Evolutionary conservation across 2,888 invertebrate species (phyloP), one percentile per base, ranked within the genome.

Genomic region (Limenitis camilla): DNA sequence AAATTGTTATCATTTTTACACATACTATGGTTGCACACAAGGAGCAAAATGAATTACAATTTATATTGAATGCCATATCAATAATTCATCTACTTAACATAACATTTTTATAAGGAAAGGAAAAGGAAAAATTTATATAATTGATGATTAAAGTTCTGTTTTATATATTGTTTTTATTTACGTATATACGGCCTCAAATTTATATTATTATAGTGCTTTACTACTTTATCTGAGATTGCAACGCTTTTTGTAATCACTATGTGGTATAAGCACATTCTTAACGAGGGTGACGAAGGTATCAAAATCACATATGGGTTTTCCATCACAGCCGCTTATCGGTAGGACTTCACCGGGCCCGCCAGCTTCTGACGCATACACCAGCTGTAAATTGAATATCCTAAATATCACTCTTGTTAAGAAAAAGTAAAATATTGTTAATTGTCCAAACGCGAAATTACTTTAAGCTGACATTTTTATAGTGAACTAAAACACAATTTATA

Each of bases 271-370:
- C 6, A 71, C 55, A 27, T 78, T 73, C 58, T 75, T 66, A 11
- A 77, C 78, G 9, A 90, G 69, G 5, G 61, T 56, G 4, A 80
- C 59, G 60, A 90, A 90, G 44, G 71, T 76, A 9, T 86, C 76
- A 43, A 88, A 80, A 39, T 88, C 84, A 61, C 90, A 91, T 6
- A 85, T 63, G 2, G 64, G 53, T 1, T 64, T 61, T n/a, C 66
- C 75, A 0, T 78, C 78, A 61, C 90, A 90, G 6, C 83, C 85
- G 0, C 77, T 75, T 31, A 91, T 71, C 0, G 71, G 69, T 35
- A 90, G 66, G 0, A 76, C 58, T 42, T 69, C 61, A 0, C 71
- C 72, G 5, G 73, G 72, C 0, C 76, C 71, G 0, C 83, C 83
- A 1, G 84, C 80, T 38, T 78, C 74, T 19, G 67, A 64, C 6